Evolutionary conservation across 2,797 vertebrate genomes (phyloP), one percentile per base, ranked within the genome.

Genomic region (Miichthys miiuy): DNA sequence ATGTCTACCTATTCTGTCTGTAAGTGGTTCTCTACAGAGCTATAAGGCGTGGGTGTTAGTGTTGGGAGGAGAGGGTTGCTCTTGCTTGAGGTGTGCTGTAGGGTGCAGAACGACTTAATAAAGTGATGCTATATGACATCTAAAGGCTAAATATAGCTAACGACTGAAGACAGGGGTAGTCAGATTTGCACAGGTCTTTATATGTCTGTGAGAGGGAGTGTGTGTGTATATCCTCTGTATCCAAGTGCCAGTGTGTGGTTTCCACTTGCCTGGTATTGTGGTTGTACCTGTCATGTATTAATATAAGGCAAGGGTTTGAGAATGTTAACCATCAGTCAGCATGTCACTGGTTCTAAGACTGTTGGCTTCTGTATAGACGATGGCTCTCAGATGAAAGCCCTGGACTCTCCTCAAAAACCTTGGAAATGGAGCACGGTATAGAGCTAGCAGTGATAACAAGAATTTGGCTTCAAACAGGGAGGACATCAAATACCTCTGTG

Each of bases 401-500:
- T 93, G 95, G 93, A 94, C 94, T 92, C 93, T 91, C 88, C 94
- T 96, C 96, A 96, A 93, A 92, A 95, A 94, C 93, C 94, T 88
- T 86, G 93, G 93, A 97, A 98, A 97, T 96, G 95, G 95, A 96
- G 93, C 96, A 95, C 89, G 94, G 95, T 94, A 95, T 94, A 91
- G 71, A 90, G 89, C 89, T 72, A 91, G 95, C 92, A 93, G 92
- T 96, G 96, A 98, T 98, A 97, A 97, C 95, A 96, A 95, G 95
- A 95, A 93, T 91, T 95, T 92, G 91, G 95, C 96, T 96, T 97
- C 96, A 97, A 97, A 97, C 96, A 95, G 87, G 92, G 92, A 91
- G 87, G 88, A 97, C 97, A 97, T 98, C 97, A 99, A 99, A 99
- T 96, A 95, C 93, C 69, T 83, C 77, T 72, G 76, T 81, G 61